Percentiles rank a stretch among this genome's conserved stretches.
These are phyloP conservation scores for Pseudomyrmex gracilis DNA, from an alignment of 1,140 invertebrate species.

Conservation along the genomic window DNA sequence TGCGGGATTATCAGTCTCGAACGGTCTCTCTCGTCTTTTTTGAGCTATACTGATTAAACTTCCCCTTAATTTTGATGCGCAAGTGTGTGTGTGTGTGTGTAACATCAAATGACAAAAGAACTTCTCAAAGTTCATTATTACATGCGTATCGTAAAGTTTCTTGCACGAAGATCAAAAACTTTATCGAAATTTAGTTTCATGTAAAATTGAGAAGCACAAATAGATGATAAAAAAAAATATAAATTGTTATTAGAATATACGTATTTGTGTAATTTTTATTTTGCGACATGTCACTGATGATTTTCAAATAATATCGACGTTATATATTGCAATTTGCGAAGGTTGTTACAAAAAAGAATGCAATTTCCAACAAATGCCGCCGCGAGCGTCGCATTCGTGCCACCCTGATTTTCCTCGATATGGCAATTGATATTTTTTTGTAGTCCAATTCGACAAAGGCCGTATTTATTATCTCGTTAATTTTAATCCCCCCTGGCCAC, in stretches of 20 bases:
- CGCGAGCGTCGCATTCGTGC: background rate
- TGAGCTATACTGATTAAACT: slow-evolving; percentile 46
- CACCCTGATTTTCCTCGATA: background rate
- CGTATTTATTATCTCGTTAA: slow-evolving; percentile 69
- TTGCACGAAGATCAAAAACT: background rate
- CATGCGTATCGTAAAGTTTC: background rate
- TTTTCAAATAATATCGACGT: background rate
- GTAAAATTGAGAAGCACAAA: too few species aligned
- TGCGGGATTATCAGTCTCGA: slow-evolving; percentile 25
- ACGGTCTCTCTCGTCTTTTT: slow-evolving; percentile 11
- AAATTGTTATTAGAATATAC: too few species aligned
- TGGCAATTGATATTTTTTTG: slow-evolving; percentile 49
- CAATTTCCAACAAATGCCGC: slow-evolving; percentile 1
- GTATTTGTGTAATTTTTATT: background rate
- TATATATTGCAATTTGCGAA: background rate
- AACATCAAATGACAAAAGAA: slow-evolving; percentile 34
- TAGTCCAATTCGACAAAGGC: slow-evolving; percentile 34
- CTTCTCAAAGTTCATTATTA: slow-evolving; percentile 35
- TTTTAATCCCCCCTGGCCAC: slow-evolving; percentile 53
- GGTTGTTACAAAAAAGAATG: slow-evolving; percentile 6
- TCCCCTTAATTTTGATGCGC: slow-evolving; percentile 33
- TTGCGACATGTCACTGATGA: too few species aligned
- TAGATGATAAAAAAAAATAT: too few species aligned
- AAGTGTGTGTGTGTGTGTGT: slow-evolving; percentile 8
- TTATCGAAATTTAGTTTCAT: too few species aligned